These are phyloP conservation scores for Netelia inedita DNA, from an alignment of 2,888 invertebrate species.

Conservation along the genomic window DNA sequence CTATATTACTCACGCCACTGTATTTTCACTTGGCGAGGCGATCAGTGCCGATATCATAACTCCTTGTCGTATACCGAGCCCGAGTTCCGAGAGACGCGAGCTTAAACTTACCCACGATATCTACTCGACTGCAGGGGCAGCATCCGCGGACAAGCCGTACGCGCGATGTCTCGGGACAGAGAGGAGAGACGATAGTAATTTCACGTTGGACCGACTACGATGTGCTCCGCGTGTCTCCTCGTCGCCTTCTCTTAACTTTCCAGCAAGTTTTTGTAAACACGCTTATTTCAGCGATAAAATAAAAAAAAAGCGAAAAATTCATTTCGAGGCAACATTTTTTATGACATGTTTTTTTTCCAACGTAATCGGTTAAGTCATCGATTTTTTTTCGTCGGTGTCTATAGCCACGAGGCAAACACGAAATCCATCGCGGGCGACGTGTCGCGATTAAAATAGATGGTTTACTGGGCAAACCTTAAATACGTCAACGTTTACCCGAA, in stretches of 20 bases:
- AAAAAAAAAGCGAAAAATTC: neutral
- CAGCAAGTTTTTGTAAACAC: slow-evolving; percentile 30
- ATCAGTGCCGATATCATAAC: slow-evolving; percentile 85
- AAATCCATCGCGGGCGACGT: slow-evolving; percentile 34
- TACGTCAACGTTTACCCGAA: slow-evolving; percentile 83
- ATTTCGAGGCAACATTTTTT: too few relatives aligned
- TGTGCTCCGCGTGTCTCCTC: slow-evolving; percentile 47
- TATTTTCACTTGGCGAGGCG: slow-evolving; percentile 85
- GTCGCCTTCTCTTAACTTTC: slow-evolving; percentile 9
- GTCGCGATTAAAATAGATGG: slow-evolving; percentile 81
- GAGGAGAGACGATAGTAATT: slow-evolving; percentile 79
- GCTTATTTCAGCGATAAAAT: slow-evolving; percentile 20
- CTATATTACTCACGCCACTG: slow-evolving; percentile 85
- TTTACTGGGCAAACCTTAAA: slow-evolving; percentile 84
- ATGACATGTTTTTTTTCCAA: neutral
- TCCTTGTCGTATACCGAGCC: slow-evolving; percentile 82
- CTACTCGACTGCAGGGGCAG: slow-evolving; percentile 52
- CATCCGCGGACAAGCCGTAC: slow-evolving; percentile 28
- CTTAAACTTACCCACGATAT: slow-evolving; percentile 73
- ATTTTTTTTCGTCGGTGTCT: slow-evolving; percentile 27
- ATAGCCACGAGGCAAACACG: slow-evolving; percentile 18
- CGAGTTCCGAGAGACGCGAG: slow-evolving; percentile 79
- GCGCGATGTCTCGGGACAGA: slow-evolving; percentile 28
- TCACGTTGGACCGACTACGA: slow-evolving; percentile 77
- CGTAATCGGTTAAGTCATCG: slow-evolving; percentile 15